These are phyloP conservation scores for Cheilosia scutellata DNA, from an alignment of 2,888 invertebrate species.

Conservation along the genomic window DNA sequence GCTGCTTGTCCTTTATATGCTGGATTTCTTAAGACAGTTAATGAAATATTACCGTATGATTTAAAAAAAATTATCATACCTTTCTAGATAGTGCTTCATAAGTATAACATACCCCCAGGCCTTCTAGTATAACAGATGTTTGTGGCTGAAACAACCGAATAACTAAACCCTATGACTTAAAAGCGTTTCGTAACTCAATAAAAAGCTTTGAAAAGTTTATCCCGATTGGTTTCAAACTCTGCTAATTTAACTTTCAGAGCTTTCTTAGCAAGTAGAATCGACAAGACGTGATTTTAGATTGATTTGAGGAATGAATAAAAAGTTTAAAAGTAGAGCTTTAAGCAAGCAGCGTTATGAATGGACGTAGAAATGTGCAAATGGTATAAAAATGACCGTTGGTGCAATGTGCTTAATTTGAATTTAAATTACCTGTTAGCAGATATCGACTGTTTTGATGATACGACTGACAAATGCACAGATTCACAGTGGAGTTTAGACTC, in stretches of 20 bases:
- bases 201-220: too few species aligned
- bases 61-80: not conserved
- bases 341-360: not conserved
- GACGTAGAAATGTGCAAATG: conserved; percentile 4
- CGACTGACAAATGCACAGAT: too few species aligned
- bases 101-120: not conserved
- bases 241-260: not conserved
- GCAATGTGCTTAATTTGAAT: not conserved
- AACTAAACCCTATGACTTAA: too few species aligned
- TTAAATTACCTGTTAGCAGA: not conserved
- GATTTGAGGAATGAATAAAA: not conserved
- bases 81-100: not conserved
- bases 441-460: not conserved
- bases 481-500: too few species aligned
- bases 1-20: too few species aligned
- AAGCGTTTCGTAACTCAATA: too few species aligned
- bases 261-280: not conserved
- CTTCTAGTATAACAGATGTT: not conserved
- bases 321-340: not conserved
- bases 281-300: not conserved
- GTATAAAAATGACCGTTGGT: conserved; percentile 27
- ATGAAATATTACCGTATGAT: not conserved
- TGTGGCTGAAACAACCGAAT: too few species aligned
- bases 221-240: not conserved
- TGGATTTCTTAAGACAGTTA: too few species aligned